Percentiles rank a stretch among this genome's conserved stretches.
Conservation (phyloP, 2,797 vertebrate genomes). For the Amazona ochrocephala region DNA sequence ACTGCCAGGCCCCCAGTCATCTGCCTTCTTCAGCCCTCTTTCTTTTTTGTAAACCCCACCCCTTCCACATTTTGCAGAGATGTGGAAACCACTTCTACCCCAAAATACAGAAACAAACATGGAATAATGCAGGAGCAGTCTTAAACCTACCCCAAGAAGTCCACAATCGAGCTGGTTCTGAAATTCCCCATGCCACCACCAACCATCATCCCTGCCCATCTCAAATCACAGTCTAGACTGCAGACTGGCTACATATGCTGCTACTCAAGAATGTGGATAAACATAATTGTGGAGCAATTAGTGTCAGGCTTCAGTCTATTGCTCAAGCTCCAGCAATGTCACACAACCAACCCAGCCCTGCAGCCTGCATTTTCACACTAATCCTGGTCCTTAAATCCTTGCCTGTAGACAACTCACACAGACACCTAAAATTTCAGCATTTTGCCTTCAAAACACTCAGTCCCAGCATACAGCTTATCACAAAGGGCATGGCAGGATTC, state of each 20-base stretch:
- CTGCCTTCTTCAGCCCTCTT: background rate
- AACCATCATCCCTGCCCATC: background rate
- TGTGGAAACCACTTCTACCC: background rate
- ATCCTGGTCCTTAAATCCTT: background rate
- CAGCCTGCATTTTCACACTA: background rate
- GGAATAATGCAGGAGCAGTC: background rate
- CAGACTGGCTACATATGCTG: accelerated
- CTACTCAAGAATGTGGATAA: background rate
- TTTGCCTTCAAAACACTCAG: background rate
- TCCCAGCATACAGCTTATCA: background rate
- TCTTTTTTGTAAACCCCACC: background rate
- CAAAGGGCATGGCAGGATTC: background rate
- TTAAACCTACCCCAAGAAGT: background rate
- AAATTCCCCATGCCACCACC: background rate
- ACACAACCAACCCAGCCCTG: background rate
- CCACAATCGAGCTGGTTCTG: background rate
- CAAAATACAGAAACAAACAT: background rate
- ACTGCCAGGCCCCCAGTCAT: background rate
- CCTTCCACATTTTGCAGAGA: background rate
- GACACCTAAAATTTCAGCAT: background rate
- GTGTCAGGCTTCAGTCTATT: background rate
- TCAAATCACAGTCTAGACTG: background rate
- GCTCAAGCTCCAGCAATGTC: background rate
- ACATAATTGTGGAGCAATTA: background rate
- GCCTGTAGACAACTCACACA: background rate